These are phyloP conservation scores for Pseudobourletiella spinata DNA, from an alignment of 1,140 invertebrate species.

Conservation along the genomic window DNA sequence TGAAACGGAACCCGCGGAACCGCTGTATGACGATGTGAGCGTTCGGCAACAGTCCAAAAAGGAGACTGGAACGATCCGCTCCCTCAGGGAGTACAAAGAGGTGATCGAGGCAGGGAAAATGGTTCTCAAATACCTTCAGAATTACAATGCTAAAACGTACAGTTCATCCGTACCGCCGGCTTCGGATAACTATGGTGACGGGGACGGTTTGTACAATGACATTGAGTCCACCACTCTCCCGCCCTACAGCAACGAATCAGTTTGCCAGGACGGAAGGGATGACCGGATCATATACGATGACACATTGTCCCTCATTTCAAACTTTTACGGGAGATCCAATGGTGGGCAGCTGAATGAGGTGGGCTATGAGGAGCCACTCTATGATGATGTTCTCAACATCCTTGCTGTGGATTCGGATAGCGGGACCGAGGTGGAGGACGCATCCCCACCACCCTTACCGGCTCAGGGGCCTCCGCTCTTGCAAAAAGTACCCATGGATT, in stretches of 20 bases:
- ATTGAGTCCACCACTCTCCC: no score
- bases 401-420: slow-evolving; percentile 5
- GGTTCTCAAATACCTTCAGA: no score
- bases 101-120: no score
- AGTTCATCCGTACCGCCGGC: no score
- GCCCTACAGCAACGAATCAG: no score
- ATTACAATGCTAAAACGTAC: no score
- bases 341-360: slow-evolving; percentile 3
- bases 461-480: slow-evolving; percentile 29
- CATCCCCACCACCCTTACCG: slow-evolving; percentile 27
- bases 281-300: slow-evolving; percentile 27
- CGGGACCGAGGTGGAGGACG: slow-evolving; percentile 22
- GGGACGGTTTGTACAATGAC: no score
- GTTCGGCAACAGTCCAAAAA: no score
- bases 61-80: no score
- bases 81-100: no score
- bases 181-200: no score
- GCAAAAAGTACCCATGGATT: slow-evolving; percentile 19
- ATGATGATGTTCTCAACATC: slow-evolving; percentile 34
- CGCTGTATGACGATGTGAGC: slow-evolving; percentile 32
- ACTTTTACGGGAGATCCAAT: slow-evolving; percentile 10
- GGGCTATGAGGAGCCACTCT: slow-evolving; percentile 29
- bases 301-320: slow-evolving; percentile 20
- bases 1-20: slow-evolving; percentile 12
- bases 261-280: not conserved